Evolutionary conservation across 37 sponge, comb jelly and placozoan species (phyloP), one percentile per base, ranked within the genome.

Genomic region (Chondrosia reniformis): DNA sequence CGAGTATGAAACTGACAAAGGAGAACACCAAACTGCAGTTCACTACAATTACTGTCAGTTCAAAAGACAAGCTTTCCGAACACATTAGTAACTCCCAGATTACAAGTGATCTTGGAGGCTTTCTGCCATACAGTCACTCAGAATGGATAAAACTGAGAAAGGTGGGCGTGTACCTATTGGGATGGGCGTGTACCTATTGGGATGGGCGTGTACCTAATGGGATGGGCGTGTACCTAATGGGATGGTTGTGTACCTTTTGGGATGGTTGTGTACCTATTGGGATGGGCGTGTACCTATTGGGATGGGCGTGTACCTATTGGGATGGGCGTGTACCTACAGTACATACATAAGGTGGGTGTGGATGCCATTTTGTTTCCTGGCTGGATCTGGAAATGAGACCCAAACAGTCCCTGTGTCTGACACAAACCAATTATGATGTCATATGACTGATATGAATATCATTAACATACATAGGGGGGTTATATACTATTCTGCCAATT

Each of bases 111-210:
- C 74, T 94, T 3, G 94, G 90, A 24, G 94, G 94, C 0, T 66
- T 81, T 45, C 76, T 94, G 38, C 89, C 87, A 0, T 94, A 94
- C 79, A 86, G 84, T 67, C 94, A 94, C 73, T 56, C 81, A 19
- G 80, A 89, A 67, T 94, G 94, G 94, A 84, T 94, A 38, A 82
- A 74, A 32, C 85, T 94, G 65, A 84, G 94, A 74, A 77, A 71
- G 67, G 92, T 91, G 42, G 69, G 79, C 61, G 41, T 21, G 10
- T 40, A 8, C 1, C 6, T 52, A 42, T 28, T 25, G 42, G 75
- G 28, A 27, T 46, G 67, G 45, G 36, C 33, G 24, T 42, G 40
- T 30, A 34, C 40, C 32, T 34, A 43, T 21, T 33, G 15, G 59
- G 1, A 36, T 52, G 76, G 3, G 57, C 28, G 76, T 30, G 57